Evolutionary conservation across 2,113 vertebrate genomes (phyloP), one percentile per base, ranked within the genome.

Genomic region (Cromileptes altivelis): DNA sequence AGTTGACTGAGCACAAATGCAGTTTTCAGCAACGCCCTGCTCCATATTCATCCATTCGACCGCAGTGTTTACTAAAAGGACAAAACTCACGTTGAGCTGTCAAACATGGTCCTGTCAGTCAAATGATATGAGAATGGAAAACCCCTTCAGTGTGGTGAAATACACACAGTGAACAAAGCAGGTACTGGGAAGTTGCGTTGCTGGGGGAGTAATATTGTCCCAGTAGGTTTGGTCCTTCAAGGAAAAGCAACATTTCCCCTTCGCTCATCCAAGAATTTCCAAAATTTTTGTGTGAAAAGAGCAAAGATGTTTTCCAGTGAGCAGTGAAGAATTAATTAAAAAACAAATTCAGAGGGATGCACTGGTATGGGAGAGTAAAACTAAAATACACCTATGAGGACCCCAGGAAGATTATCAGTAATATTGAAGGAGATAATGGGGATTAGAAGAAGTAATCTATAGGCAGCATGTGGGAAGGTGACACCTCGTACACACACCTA

Each of bases 131-230:
- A 62, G 71, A 57, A 33, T 85, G 77, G 84, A 83, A 83, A 74
- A 57, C 14, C 77, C 75, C 50, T 60, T 62, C 23, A 50, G 42
- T 86, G 76, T 50, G 18, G 49, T 56, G 71, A 60, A 80, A 80
- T 57, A 63, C 19, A 37, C 57, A 61, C 69, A 62, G 71, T 81
- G 80, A 83, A 86, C 86, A 89, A 74, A 88, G 73, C 70, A n/a
- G 52, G 67, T 25, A 30, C 33, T 70, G 74, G 75, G 49, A 72
- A 81, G 25, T 79, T 58, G 56, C 78, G 73, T 70, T 80, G 64
- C 60, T 19, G 50, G 52, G 75, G 8, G 15, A 47, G 69, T 53
- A 40, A 75, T 45, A 18, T 64, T 80, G 69, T 73, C 50, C 64
- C 63, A 65, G 45, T 37, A 37, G 65, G 23, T 73, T 64, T 78